A percentile compares a stretch with the other conserved stretches of the same genome.
Conservation (phyloP, 2,797 vertebrate species). For the Propithecus deckenii region DNA sequence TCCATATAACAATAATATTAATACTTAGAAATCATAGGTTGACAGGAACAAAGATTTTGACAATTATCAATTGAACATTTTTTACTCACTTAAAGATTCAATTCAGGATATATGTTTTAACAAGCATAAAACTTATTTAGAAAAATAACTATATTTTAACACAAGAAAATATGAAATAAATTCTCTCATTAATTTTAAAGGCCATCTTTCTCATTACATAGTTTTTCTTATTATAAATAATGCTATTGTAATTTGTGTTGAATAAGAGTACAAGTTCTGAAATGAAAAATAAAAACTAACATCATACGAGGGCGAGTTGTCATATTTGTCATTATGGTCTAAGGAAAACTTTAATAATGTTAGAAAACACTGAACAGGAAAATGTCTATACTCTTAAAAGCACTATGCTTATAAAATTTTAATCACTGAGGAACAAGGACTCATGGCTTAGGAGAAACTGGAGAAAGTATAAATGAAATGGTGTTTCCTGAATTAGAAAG, state of each 20-base stretch:
- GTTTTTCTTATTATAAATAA: neutral
- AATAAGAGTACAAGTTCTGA: neutral
- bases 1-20: neutral
- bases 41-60: neutral
- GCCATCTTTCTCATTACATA: neutral
- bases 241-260: neutral
- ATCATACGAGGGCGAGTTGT: neutral
- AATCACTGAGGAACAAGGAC: slow-evolving; percentile 38
- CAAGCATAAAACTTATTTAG: neutral
- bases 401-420: neutral
- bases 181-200: neutral
- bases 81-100: neutral
- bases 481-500: slow-evolving; percentile 51
- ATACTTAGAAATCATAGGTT: neutral
- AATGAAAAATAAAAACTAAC: neutral
- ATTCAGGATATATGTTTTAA: neutral
- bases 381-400: neutral
- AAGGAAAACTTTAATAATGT: neutral
- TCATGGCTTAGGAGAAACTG: slow-evolving; percentile 17
- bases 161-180: neutral
- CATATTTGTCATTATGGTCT: neutral
- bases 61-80: neutral
- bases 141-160: neutral
- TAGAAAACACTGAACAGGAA: neutral
- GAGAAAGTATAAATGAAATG: slow-evolving; percentile 38